These are phyloP conservation scores for Campoletis sonorensis DNA, from an alignment of 1,140 invertebrate genomes.

Conservation along the genomic window DNA sequence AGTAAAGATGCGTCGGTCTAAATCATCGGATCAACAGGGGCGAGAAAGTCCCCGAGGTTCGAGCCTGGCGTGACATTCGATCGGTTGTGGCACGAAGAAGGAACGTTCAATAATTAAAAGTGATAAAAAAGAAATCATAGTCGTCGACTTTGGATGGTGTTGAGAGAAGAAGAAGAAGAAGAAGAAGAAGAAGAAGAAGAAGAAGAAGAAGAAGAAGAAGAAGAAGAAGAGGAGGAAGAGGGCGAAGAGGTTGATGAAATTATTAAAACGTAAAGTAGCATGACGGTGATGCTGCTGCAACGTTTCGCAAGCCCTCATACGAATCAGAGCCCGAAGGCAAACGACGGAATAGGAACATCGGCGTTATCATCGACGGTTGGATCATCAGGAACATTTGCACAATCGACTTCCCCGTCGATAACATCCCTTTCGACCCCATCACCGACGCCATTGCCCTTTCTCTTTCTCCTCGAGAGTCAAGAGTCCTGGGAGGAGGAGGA, in stretches of 20 bases:
- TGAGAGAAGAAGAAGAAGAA: conserved; percentile 26
- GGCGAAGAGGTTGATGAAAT: not conserved
- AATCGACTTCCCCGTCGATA: not conserved
- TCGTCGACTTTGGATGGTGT: too few species aligned
- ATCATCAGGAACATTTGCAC: not conserved
- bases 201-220: not conserved
- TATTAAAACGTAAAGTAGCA: conserved; percentile 67
- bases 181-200: not conserved
- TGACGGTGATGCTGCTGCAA: conserved; percentile 78
- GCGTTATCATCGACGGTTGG: not conserved
- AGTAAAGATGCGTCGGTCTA: conserved; percentile 1
- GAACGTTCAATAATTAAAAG: not conserved
- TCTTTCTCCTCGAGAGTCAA: conserved; percentile 69
- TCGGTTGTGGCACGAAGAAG: not conserved
- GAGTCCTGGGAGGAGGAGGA: conserved; percentile 58
- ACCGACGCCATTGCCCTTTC: conserved; percentile 63
- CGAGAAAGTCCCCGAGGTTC: not conserved
- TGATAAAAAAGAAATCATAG: not conserved
- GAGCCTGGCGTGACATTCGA: conserved; percentile 30
- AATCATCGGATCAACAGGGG: not conserved
- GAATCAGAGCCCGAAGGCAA: conserved; percentile 73
- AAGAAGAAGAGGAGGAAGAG: too few species aligned
- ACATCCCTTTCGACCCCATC: conserved; percentile 60
- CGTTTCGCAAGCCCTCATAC: conserved; percentile 75
- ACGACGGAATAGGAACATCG: conserved; percentile 55